Evolutionary conservation across 2,888 invertebrate genomes (phyloP), one percentile per base, ranked within the genome.

Genomic region (Tetragonisca angustula): DNA sequence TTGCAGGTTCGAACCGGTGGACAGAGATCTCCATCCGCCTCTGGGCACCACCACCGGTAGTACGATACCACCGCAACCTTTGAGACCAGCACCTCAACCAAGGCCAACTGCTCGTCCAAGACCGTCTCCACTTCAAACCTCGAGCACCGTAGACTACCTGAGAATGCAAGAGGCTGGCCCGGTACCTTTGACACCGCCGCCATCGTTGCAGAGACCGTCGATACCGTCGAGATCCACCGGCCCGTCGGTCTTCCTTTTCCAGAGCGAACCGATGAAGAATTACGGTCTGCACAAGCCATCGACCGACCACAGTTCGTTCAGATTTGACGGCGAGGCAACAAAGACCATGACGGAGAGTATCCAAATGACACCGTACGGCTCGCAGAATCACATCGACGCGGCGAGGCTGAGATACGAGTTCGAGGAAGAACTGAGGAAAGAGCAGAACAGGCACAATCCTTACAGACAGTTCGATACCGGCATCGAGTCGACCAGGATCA

Each of bases 61-160:
- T 36, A 87, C 92, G 65, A 96, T 96, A 90, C 96, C 97, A 6
- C 97, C 97, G 4, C 97, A 96, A 89, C 97, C 97, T 0, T 92
- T 96, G 81, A 94, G 96, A 73, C 96, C 96, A 6, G 96, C 96
- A 19, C 96, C 96, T 1, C 93, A 94, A 76, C 92, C 93, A 43
- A 91, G 90, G 59, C 80, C 93, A 67, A 93, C 91, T 3, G 90
- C 92, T 52, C 92, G 94, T 62, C 93, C 94, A 15, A 89, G 94
- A 77, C 94, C 94, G 17, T 92, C 94, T 32, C 94, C 94, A 2
- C 87, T 94, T 61, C 92, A 93, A 24, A 86, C 94, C 4, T 82
- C 92, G 32, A 91, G 87, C 56, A 86, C 90, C 54, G 83, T 91
- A n/a, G 93, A 94, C 56, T 93, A 92, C 81, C 86, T 94, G 36